Evolutionary conservation across 2,797 vertebrate species (phyloP).

Genomic region (Erpetoichthys calabaricus): DNA sequence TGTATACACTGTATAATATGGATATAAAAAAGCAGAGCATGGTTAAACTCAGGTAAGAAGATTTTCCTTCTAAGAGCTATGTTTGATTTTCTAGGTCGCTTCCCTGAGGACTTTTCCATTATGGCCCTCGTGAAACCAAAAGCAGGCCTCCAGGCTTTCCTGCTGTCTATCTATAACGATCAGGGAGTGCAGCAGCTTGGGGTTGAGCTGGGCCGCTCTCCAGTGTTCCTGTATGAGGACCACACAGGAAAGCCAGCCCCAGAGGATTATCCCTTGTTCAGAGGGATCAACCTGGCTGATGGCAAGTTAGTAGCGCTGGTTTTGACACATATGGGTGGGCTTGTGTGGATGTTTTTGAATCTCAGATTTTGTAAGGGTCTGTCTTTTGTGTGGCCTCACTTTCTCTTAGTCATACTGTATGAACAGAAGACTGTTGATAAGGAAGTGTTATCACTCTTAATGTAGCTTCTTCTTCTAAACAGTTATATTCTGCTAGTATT

Average conservation of each 20-base stretch:
- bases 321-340: neutral
- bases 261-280: constrained; percentile 71
- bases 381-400: no score
- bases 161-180: constrained; percentile 73
- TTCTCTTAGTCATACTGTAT: no score
- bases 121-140: constrained; percentile 69
- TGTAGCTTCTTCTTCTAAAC: no score
- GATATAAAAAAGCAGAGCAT: no score
- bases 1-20: no score
- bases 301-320: constrained; percentile 58
- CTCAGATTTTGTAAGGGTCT: no score
- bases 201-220: constrained; percentile 69
- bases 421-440: no score
- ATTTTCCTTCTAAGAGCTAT: no score
- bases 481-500: no score
- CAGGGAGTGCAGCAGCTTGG: constrained; percentile 75
- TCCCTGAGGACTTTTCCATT: constrained; percentile 82
- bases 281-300: constrained; percentile 70
- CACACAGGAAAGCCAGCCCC: constrained; percentile 65
- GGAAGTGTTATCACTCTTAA: no score
- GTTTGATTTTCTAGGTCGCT: constrained; percentile 40
- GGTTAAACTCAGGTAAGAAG: no score
- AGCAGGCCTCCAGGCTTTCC: constrained; percentile 65
- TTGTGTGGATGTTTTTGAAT: neutral
- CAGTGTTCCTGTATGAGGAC: constrained; percentile 79